A percentile compares a stretch with the other conserved stretches of the same genome.
Conservation (phyloP, 1,140 invertebrate genomes). For the Apis dorsata region DNA sequence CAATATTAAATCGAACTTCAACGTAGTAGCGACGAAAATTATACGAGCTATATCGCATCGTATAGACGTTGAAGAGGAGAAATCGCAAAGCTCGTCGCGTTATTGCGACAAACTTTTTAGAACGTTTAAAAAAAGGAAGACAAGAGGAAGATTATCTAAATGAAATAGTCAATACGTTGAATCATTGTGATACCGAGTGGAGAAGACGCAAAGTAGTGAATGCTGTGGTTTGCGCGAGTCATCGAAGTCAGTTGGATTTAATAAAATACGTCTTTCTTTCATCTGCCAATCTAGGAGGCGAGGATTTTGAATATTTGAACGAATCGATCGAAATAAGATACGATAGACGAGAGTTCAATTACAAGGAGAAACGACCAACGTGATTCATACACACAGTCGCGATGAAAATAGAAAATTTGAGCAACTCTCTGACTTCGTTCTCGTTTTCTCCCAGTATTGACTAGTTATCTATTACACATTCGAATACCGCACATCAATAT, state of each 20-base stretch:
- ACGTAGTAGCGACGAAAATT: neutral
- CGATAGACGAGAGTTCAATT: neutral
- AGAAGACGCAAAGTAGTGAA: slow-evolving; percentile 35
- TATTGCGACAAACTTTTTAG: slow-evolving; percentile 29
- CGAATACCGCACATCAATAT: slow-evolving; percentile 20
- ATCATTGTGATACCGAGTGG: slow-evolving; percentile 62
- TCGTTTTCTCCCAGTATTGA: slow-evolving; percentile 31
- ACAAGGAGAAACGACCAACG: slow-evolving; percentile 11
- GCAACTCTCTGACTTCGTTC: slow-evolving; percentile 9
- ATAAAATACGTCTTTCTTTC: neutral
- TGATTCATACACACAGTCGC: neutral
- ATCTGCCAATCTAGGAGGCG: neutral
- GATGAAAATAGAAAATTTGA: neutral
- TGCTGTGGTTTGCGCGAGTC: slow-evolving; percentile 45
- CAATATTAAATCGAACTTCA: slow-evolving; percentile 3
- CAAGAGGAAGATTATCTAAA: slow-evolving; percentile 23
- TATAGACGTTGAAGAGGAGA: neutral
- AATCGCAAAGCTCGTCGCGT: neutral
- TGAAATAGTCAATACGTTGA: slow-evolving; percentile 66
- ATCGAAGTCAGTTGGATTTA: slow-evolving; percentile 38
- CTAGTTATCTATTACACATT: slow-evolving; percentile 1
- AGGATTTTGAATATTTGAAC: neutral
- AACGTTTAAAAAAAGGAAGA: neutral
- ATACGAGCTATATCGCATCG: neutral
- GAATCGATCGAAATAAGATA: neutral